phyloP scores from a whole-genome alignment of 2,797 vertebrate genomes.

The Carapus acus region DNA sequence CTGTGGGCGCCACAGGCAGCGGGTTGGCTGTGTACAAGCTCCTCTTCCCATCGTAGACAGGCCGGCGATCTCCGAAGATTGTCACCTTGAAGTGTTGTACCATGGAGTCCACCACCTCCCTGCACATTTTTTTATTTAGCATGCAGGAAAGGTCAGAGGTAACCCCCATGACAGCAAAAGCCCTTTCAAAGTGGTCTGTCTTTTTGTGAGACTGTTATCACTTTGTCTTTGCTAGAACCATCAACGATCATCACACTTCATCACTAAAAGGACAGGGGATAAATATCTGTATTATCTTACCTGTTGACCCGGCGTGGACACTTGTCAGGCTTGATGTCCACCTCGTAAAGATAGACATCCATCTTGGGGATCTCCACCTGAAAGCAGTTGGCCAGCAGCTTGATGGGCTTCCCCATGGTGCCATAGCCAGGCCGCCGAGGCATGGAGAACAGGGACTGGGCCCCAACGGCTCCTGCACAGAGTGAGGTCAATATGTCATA shows the following conservation, averaged over 20 bases:
- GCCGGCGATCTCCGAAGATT: conserved; percentile 87
- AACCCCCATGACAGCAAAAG: too few species aligned
- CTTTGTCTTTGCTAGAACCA: too few species aligned
- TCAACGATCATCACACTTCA: too few species aligned
- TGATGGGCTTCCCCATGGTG: conserved; percentile 96
- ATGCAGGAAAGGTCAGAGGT: too few species aligned
- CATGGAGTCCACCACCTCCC: conserved; percentile 91
- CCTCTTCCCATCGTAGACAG: conserved; percentile 89
- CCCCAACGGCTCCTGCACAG: conserved; percentile 85
- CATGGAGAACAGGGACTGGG: conserved; percentile 89
- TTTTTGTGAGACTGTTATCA: too few species aligned
- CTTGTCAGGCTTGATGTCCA: conserved; percentile 97
- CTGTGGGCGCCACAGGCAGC: conserved; percentile 83
- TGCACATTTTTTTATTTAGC: conserved; percentile 48
- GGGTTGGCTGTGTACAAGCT: conserved; percentile 89
- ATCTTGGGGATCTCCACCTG: conserved; percentile 99
- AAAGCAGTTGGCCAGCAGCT: conserved; percentile 98
- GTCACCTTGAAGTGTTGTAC: conserved; percentile 93
- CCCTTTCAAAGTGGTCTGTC: too few species aligned
- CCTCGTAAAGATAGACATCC: conserved; percentile 97
- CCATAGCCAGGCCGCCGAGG: conserved; percentile 96
- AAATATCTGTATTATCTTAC: conserved; percentile 61
- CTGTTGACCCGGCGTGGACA: conserved; percentile 97
- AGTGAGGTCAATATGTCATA: not conserved
- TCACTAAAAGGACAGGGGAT: too few species aligned